These are phyloP conservation scores for Procambarus virginalis DNA, from an alignment of 1,140 invertebrate species.

Conservation along the genomic window DNA sequence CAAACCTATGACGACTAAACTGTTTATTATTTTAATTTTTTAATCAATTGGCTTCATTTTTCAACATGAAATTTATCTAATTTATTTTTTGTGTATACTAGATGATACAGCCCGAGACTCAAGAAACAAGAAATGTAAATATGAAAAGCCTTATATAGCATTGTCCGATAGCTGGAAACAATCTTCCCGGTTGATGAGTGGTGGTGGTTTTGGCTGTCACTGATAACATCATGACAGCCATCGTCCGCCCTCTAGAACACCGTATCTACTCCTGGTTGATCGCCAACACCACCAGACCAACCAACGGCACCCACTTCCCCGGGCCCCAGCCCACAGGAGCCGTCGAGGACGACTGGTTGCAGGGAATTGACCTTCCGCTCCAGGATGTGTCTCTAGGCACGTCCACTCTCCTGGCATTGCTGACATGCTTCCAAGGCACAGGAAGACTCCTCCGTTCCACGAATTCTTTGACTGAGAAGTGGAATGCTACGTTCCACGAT, in stretches of 20 bases:
- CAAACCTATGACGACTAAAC: no score
- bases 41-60: no score
- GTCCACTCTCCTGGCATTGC: background rate
- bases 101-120: no score
- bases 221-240: background rate
- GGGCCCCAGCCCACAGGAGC: background rate
- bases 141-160: no score
- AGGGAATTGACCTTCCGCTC: background rate
- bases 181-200: no score
- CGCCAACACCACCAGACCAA: background rate
- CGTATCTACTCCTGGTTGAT: slow-evolving; percentile 16
- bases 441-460: background rate
- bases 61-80: no score
- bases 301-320: background rate
- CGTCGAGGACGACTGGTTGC: background rate
- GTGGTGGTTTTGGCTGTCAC: background rate
- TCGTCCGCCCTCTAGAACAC: slow-evolving; percentile 16
- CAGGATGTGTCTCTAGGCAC: slow-evolving; percentile 13
- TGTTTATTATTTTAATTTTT: no score
- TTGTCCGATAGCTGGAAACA: no score
- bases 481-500: background rate
- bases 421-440: background rate
- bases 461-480: background rate
- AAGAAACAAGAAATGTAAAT: no score
- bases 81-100: no score